These are phyloP conservation scores for Sycobia sp. DNA, from an alignment of 1,140 invertebrate species.

Conservation along the genomic window DNA sequence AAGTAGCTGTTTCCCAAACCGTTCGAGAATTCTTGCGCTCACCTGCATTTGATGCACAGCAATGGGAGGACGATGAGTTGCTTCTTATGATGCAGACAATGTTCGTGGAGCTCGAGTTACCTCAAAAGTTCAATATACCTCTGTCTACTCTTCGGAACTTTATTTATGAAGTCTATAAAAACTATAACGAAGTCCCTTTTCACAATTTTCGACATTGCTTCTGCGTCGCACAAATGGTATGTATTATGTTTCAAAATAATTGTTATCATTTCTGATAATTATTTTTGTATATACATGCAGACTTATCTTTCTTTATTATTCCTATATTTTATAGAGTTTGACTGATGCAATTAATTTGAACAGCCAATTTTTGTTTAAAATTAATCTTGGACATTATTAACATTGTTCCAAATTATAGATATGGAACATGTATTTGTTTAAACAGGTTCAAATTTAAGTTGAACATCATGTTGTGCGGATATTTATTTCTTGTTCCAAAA, in stretches of 20 bases:
- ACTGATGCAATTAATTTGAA: too few relatives aligned
- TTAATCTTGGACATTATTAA: too few relatives aligned
- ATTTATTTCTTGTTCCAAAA: too few relatives aligned
- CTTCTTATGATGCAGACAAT: constrained; percentile 82
- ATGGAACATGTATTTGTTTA: too few relatives aligned
- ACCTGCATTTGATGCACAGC: constrained; percentile 81
- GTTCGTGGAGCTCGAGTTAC: constrained; percentile 80
- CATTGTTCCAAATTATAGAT: too few relatives aligned
- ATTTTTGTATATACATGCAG: too few relatives aligned
- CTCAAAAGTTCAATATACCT: constrained; percentile 79
- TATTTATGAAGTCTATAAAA: constrained; percentile 82
- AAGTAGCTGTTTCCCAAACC: constrained; percentile 65
- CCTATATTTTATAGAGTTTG: too few relatives aligned
- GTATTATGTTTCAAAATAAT: constrained; percentile 48
- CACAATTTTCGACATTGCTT: constrained; percentile 91
- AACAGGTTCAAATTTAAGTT: too few relatives aligned
- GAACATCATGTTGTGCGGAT: too few relatives aligned
- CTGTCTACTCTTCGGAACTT: constrained; percentile 74
- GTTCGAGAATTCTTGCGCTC: constrained; percentile 70
- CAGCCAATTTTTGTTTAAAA: too few relatives aligned
- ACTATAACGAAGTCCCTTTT: constrained; percentile 89
- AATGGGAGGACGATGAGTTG: constrained; percentile 84
- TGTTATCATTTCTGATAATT: too few relatives aligned
- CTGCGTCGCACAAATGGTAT: constrained; percentile 90
- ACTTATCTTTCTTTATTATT: too few relatives aligned